Percentiles rank a stretch among this genome's conserved stretches.
Evolutionary conservation across 2,888 invertebrate genomes (phyloP).

Genomic region (Parthenolecanium corni): DNA sequence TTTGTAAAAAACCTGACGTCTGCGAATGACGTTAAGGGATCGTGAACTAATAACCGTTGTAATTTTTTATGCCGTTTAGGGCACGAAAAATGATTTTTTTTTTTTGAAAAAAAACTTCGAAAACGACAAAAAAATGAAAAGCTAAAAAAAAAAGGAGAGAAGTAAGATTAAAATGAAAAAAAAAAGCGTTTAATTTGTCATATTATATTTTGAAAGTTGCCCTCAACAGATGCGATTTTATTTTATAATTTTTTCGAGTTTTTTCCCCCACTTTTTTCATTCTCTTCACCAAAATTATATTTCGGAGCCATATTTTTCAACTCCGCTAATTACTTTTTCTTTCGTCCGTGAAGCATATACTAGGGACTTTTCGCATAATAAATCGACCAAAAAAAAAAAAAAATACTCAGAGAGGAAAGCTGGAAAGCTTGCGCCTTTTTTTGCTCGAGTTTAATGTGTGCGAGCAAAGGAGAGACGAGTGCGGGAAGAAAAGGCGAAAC

Average conservation of each 20-base stretch:
- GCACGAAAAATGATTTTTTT: background rate
- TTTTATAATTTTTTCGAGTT: background rate
- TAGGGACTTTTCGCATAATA: slow-evolving; percentile 12
- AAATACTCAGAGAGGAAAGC: background rate
- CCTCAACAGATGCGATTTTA: slow-evolving; percentile 19
- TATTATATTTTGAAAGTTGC: slow-evolving; percentile 23
- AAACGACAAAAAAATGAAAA: background rate
- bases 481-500: slow-evolving; percentile 21
- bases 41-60: slow-evolving; percentile 2
- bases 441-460: too few relatives aligned
- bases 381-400: slow-evolving; percentile 17
- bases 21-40: slow-evolving; percentile 12
- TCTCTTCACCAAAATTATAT: slow-evolving; percentile 15
- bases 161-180: slow-evolving; percentile 2
- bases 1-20: background rate
- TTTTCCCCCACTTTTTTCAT: background rate
- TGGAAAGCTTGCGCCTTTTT: background rate
- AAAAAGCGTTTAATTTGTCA: slow-evolving; percentile 27
- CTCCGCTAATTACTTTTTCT: slow-evolving; percentile 26
- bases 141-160: slow-evolving; percentile 2
- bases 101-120: background rate
- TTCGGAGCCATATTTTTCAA: slow-evolving; percentile 25
- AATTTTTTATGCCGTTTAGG: background rate
- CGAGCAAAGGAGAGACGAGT: background rate
- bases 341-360: slow-evolving; percentile 12